Evolutionary conservation across 2,113 vertebrate species (phyloP).

Genomic region (Saguinus imperator): DNA sequence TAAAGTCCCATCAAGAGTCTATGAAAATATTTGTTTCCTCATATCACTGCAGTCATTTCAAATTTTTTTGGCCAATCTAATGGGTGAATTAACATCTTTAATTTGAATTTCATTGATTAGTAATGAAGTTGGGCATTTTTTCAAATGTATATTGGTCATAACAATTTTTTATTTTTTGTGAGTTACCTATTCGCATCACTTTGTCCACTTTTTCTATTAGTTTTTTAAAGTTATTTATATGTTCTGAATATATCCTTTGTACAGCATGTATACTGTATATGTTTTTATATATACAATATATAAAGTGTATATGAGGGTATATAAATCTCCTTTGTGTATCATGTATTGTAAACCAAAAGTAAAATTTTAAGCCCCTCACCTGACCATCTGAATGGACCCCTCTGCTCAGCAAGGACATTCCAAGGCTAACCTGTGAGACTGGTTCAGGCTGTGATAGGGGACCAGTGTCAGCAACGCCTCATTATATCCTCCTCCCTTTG

Average conservation of each 20-base stretch:
- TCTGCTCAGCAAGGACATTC: no score
- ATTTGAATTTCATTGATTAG: conserved; percentile 13
- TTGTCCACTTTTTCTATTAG: background rate
- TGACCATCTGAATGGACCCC: no score
- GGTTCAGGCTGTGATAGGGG: no score
- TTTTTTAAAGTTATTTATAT: background rate
- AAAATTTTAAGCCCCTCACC: no score
- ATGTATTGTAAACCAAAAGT: background rate
- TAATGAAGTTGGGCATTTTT: background rate
- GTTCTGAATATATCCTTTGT: background rate
- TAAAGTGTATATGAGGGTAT: background rate
- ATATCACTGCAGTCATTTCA: background rate
- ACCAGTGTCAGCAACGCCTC: no score
- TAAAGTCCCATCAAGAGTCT: background rate
- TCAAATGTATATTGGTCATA: background rate
- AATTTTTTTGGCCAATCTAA: background rate
- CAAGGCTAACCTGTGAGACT: no score
- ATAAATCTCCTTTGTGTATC: background rate
- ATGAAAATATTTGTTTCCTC: background rate
- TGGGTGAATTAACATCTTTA: background rate
- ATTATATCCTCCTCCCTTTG: no score
- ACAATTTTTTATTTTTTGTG: background rate
- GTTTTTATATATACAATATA: background rate
- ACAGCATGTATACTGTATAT: background rate
- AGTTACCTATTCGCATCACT: background rate